These are phyloP conservation scores for Phrynocephalus versicolor DNA, from an alignment of 2,113 vertebrate species.

Conservation along the genomic window DNA sequence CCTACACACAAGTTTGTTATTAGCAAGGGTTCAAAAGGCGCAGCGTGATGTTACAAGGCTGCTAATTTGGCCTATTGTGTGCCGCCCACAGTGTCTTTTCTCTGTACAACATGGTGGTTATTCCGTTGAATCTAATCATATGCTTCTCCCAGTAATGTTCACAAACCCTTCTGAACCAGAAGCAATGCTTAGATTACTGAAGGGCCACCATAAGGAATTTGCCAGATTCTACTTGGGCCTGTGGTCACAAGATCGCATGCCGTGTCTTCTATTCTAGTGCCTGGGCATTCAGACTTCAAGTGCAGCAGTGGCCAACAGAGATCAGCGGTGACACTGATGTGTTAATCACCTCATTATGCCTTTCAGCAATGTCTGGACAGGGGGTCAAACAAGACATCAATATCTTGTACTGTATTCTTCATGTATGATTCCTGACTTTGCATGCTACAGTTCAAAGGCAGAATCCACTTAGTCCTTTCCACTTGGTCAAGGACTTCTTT, in stretches of 20 bases:
- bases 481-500: no score
- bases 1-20: background rate
- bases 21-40: background rate
- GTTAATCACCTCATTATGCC: background rate
- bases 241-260: background rate
- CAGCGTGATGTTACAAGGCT: background rate
- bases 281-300: background rate
- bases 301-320: background rate
- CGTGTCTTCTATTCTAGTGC: background rate
- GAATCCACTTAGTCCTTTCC: no score
- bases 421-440: background rate
- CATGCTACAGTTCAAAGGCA: background rate
- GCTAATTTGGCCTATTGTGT: conserved; percentile 2
- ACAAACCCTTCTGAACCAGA: conserved; percentile 1
- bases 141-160: background rate
- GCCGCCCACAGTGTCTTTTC: conserved; percentile 1
- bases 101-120: background rate
- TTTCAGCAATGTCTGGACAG: background rate
- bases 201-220: background rate
- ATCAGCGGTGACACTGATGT: background rate
- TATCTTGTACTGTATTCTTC: background rate
- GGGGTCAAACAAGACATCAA: background rate
- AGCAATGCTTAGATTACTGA: background rate
- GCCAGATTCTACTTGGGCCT: background rate
- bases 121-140: background rate